Percentiles rank a stretch among this genome's conserved stretches.
phyloP scores from a whole-genome alignment of 1,140 invertebrate species.

The Apis dorsata region DNA sequence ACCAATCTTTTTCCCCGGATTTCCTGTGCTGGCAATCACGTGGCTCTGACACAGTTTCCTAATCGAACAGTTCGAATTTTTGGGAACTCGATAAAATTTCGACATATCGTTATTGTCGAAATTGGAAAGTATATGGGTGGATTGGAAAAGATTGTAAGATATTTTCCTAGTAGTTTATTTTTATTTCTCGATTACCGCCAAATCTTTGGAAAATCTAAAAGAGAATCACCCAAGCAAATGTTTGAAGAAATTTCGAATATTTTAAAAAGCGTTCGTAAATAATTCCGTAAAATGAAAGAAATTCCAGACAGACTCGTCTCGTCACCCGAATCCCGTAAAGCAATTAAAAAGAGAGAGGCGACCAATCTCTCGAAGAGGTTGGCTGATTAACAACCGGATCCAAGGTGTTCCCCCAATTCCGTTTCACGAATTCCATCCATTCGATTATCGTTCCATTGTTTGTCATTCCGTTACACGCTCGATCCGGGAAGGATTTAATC shows the following conservation, averaged over 20 bases:
- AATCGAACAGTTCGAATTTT: too few relatives aligned
- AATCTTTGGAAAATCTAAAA: too few relatives aligned
- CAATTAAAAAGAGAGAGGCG: neutral
- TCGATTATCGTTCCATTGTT: constrained; percentile 56
- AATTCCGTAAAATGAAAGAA: too few relatives aligned
- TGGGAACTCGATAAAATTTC: too few relatives aligned
- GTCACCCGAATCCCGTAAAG: neutral
- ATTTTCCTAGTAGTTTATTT: too few relatives aligned
- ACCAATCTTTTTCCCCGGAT: neutral
- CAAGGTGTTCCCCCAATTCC: constrained; percentile 21
- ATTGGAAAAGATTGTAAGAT: too few relatives aligned
- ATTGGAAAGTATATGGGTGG: too few relatives aligned
- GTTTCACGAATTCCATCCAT: constrained; percentile 45
- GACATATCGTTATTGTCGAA: too few relatives aligned
- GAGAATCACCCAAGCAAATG: too few relatives aligned
- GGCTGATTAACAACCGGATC: constrained; percentile 13
- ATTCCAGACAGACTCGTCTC: neutral
- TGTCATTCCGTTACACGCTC: constrained; percentile 39
- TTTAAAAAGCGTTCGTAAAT: too few relatives aligned
- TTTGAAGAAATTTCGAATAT: too few relatives aligned
- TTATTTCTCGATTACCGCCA: too few relatives aligned
- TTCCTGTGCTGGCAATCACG: neutral
- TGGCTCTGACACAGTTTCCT: neutral
- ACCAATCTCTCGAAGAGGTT: neutral
- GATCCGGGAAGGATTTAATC: constrained; percentile 55